Base-by-base conservation (phyloP, 2,797 vertebrate species). In the Xiphorhynchus erythropygius region DNA sequence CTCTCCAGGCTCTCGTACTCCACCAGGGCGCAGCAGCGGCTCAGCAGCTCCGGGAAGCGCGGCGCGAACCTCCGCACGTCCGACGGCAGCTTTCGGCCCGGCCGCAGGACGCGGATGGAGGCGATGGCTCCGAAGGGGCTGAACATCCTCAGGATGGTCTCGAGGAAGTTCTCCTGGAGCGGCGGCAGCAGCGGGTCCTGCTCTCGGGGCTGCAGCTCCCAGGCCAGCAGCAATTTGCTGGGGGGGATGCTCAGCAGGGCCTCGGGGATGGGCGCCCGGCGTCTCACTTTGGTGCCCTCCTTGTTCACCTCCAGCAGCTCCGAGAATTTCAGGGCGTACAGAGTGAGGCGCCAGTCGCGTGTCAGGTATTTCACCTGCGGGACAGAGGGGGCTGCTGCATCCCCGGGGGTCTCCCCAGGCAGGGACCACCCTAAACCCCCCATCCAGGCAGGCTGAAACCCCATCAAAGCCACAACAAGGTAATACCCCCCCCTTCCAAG, bases 231-330 rank as follows among this genome's bases (percentile, higher is more conserved):
- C 64, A 98, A 79, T 42, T 98, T 98, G 93, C 95, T 98, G 60
- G 98, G 98, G 42, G 98, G 98, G 50, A 98, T 81, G 55, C 92
- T 97, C 80, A 98, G 97, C 64, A 99, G 97, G 89, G 97, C 91
- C 11, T 98, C 95, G 1, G 98, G 98, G 39, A 98, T 30, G 2
- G 98, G 97, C 15, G 96, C 84, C 39, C 84, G 96, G 11, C 98
- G 95, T 33, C 98, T 84, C 33, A 99, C 98, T 94, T 98, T 99
- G 64, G 98, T 98, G 62, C 97, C 96, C n/a, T 98, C 98, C 14
- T 97, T 95, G 10, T 98, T 99, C 90, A 99, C 97, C 84, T 99
- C 98, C 94, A 99, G 97, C 46, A 97, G 74, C 16, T 97, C 84
- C 0, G 98, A 99, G 91, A 88, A 95, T 41, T 47, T 95, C 13